A percentile compares a stretch with the other conserved stretches of the same genome.
phyloP scores from a whole-genome alignment of 2,888 invertebrate genomes.

The Pristionchus exspectatus region DNA sequence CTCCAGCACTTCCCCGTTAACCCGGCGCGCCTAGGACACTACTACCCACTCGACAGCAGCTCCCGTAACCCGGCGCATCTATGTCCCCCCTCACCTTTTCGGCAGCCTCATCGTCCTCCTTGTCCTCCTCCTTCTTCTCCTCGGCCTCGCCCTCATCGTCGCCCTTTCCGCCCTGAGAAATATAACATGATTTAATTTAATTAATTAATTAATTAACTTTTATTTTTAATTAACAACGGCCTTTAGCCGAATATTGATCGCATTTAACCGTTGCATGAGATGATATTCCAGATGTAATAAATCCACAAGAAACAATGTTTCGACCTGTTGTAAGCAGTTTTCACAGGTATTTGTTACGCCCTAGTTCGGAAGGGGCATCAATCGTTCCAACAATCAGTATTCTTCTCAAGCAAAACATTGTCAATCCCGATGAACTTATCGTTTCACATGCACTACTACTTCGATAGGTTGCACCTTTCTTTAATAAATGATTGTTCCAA shows the following conservation, averaged over 20 bases:
- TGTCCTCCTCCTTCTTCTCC: conserved; percentile 60
- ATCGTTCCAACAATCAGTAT: not conserved
- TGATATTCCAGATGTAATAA: too few species aligned
- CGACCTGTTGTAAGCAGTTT: too few species aligned
- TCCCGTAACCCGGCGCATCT: not conserved
- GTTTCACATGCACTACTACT: not conserved
- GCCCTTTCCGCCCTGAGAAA: conserved; percentile 57
- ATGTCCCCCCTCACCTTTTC: conserved; percentile 55
- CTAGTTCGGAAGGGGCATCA: too few species aligned
- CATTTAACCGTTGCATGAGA: too few species aligned
- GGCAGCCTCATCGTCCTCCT: conserved; percentile 65
- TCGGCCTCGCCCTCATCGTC: conserved; percentile 29
- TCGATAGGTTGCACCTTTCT: not conserved
- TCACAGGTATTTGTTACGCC: too few species aligned
- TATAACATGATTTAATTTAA: too few species aligned
- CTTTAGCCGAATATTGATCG: too few species aligned
- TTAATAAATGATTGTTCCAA: too few species aligned
- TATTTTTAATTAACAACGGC: too few species aligned
- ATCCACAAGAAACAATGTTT: too few species aligned
- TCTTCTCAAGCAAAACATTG: too few species aligned
- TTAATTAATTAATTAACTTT: not conserved
- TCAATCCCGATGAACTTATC: not conserved
- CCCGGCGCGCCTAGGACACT: too few species aligned
- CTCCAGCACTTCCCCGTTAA: not conserved
- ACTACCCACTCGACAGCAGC: not conserved